Conservation (phyloP, 2,113 vertebrate species). For the Sclerurus mexicanus region DNA sequence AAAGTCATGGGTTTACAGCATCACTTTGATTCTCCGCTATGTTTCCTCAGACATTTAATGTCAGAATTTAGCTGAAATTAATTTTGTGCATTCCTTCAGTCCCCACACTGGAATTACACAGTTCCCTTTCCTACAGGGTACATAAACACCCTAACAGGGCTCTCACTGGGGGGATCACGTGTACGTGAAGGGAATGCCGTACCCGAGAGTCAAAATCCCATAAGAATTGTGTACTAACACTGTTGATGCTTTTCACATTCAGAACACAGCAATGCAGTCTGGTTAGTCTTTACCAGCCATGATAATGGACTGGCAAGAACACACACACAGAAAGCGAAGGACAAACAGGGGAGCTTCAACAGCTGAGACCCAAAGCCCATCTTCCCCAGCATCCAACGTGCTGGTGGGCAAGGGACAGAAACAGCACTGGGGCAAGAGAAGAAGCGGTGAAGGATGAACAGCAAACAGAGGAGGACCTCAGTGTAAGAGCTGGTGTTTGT, state of each 20-base stretch:
- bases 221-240: not conserved
- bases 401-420: not conserved
- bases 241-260: not conserved
- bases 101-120: rapidly evolving
- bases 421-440: not conserved
- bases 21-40: not conserved
- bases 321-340: not conserved
- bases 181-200: not conserved
- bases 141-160: not conserved
- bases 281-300: not conserved
- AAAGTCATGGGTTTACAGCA: not conserved
- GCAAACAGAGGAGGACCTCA: not conserved
- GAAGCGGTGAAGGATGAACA: not conserved
- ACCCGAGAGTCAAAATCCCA: not conserved
- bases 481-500: not conserved
- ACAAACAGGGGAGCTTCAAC: not conserved
- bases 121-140: not conserved
- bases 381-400: not conserved
- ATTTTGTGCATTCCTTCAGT: not conserved
- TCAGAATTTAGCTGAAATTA: not conserved
- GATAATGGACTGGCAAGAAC: not conserved
- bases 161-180: not conserved
- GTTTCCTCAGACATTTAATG: not conserved
- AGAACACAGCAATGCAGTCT: not conserved
- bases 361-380: not conserved